These are phyloP conservation scores for Sebastes glaucus DNA, from an alignment of 2,797 vertebrate genomes.

Conservation along the genomic window DNA sequence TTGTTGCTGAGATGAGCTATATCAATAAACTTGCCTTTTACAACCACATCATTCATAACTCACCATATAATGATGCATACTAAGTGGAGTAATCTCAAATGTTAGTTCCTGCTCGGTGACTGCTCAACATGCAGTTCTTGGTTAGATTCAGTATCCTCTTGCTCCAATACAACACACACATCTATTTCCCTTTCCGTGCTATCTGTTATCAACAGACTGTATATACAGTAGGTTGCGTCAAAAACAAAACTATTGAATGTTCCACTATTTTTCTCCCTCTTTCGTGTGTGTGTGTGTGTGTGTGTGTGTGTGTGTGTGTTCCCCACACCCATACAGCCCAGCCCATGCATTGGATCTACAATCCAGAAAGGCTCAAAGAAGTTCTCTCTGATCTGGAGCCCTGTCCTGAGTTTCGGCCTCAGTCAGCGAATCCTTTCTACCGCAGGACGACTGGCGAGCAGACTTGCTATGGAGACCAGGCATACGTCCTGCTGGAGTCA, in stretches of 20 bases:
- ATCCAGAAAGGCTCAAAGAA: slow-evolving; percentile 64
- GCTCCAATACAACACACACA: neutral
- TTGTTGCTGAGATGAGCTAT: neutral
- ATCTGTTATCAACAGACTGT: slow-evolving; percentile 2
- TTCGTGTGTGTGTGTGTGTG: neutral
- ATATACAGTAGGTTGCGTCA: neutral
- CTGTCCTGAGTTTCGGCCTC: slow-evolving; percentile 73
- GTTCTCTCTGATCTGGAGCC: slow-evolving; percentile 72
- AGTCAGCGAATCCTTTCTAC: slow-evolving; percentile 81
- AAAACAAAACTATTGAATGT: slow-evolving; percentile 24
- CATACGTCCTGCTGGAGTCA: slow-evolving; percentile 76
- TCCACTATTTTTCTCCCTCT: neutral
- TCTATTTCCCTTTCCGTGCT: neutral
- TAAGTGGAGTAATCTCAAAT: neutral
- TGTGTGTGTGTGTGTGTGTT: neutral
- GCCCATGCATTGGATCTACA: slow-evolving; percentile 83
- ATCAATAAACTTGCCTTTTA: neutral
- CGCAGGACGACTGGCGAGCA: slow-evolving; percentile 73
- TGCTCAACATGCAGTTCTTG: neutral
- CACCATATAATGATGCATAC: neutral
- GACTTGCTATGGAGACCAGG: slow-evolving; percentile 82
- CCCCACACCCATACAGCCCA: slow-evolving; percentile 62
- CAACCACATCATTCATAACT: neutral
- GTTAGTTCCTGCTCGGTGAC: neutral
- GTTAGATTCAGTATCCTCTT: neutral